Evolutionary conservation across 2,888 invertebrate genomes (phyloP).

Genomic region (Nemotelus pantherinus): DNA sequence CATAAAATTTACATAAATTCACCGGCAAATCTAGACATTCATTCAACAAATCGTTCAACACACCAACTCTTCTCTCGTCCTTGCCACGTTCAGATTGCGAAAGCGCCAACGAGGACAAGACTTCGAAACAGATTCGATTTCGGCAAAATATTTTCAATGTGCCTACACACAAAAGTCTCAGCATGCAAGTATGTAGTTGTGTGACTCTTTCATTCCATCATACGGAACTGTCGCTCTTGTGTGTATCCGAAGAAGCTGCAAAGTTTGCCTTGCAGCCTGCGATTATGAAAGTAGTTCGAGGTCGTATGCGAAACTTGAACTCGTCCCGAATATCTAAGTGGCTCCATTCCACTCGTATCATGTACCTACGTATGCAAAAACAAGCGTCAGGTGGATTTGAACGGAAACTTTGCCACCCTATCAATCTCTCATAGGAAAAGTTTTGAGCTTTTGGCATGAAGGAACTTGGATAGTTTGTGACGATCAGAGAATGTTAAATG

Average conservation of each 20-base stretch:
- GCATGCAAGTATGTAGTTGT: no score
- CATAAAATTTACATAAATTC: slow-evolving; percentile 54
- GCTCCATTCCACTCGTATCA: background rate
- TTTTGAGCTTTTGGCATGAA: no score
- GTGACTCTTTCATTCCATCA: no score
- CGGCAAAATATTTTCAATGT: no score
- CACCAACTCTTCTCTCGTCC: slow-evolving; percentile 36
- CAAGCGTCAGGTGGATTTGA: no score
- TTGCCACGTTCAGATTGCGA: slow-evolving; percentile 2
- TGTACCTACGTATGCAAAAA: no score
- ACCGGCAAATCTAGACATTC: slow-evolving; percentile 44
- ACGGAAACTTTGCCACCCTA: no score
- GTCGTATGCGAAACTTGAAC: slow-evolving; percentile 41
- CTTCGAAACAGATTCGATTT: background rate
- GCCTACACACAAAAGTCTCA: no score
- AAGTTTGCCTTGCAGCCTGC: slow-evolving; percentile 1
- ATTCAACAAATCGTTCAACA: slow-evolving; percentile 49
- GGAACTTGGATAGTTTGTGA: no score
- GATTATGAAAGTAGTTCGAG: slow-evolving; percentile 40
- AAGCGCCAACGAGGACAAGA: background rate
- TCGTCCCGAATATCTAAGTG: slow-evolving; percentile 10
- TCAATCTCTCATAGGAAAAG: no score
- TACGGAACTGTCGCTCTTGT: background rate
- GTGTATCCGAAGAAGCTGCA: background rate
- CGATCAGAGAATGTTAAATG: no score